Base-by-base conservation (phyloP, 1,140 invertebrate species). In the Drosophila pruinosa region DNA sequence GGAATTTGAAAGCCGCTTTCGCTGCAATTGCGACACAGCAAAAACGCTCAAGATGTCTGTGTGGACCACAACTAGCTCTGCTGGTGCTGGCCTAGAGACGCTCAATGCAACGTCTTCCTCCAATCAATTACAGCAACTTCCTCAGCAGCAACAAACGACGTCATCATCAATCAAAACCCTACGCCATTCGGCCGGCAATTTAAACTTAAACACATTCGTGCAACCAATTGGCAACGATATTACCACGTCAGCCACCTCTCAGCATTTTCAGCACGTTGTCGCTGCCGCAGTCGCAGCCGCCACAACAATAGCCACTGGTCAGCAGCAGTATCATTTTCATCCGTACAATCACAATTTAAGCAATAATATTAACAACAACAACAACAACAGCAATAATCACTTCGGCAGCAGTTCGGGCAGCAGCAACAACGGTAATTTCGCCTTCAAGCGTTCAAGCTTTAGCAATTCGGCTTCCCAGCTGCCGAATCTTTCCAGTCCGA, bases 21-120 rank as follows among this genome's bases (percentile, higher is more conserved):
- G 56, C 38, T 12, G 43, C 21, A 26, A 14, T 2, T 48, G 24
- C 14, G 24, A 28, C 24, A 5, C 47, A 10, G 15, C 39, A 50
- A 19, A 14, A n/a, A 10, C 17, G 22, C 24, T 48, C 67, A 72
- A 79, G 71, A 92, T 92, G 92, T 92, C 92, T 73, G 91, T 92
- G 50, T 92, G 92, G 92, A 92, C 91, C 62, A 92, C 92, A 59
- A 74, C 70, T 10, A 75, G 86, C 58, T 62, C 91, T 15, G 85
- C 90, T 50, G 91, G 92, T 76, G 78, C 89, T 54, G 91, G 92
- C 79, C 78, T 92, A 83, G 91, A 92, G 56, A 61, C 90, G 57
- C 78, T 78, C 61, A 52, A 14, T n/a, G 22, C 24, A 61, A 69
- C 36, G 17, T 38, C 50, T 17, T 28, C 36, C 14, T 26, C 24